phyloP scores from a whole-genome alignment of 2,888 invertebrate species.

The Rhingia campestris region DNA sequence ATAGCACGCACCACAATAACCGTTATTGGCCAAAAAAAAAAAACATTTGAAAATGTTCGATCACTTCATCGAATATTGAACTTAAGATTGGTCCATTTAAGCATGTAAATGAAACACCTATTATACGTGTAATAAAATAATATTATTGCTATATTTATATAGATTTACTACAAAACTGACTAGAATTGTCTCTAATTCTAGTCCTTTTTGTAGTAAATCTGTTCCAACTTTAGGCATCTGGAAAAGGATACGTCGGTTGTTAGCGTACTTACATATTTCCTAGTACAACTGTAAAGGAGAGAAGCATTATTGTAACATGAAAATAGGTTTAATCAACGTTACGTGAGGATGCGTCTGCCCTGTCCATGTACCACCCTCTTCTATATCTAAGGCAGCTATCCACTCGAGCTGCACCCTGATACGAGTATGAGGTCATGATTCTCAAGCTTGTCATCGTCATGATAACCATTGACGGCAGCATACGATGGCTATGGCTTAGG shows the following conservation, averaged over 20 bases:
- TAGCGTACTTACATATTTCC: not conserved
- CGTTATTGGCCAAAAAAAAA: too few species aligned
- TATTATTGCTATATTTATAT: too few species aligned
- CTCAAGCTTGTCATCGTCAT: slow-evolving; percentile 34
- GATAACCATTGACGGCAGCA: not conserved
- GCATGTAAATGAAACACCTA: too few species aligned
- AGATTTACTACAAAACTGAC: too few species aligned
- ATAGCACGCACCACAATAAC: too few species aligned
- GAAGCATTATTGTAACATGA: slow-evolving; percentile 51
- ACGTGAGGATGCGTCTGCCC: slow-evolving; percentile 46
- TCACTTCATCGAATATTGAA: too few species aligned
- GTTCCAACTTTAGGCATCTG: not conserved
- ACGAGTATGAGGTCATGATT: slow-evolving; percentile 14
- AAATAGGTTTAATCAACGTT: slow-evolving; percentile 46
- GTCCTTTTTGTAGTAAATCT: too few species aligned
- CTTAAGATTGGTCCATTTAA: too few species aligned
- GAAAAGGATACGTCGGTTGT: slow-evolving; percentile 4
- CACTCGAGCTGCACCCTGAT: slow-evolving; percentile 1
- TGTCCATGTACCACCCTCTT: not conserved
- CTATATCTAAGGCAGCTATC: not conserved
- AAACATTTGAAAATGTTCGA: too few species aligned
- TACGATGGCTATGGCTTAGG: too few species aligned
- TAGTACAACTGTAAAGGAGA: slow-evolving; percentile 7
- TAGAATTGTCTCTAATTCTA: too few species aligned
- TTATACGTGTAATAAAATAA: too few species aligned